Base-by-base conservation (phyloP, 2,888 invertebrate species). In the Protonemura montana region DNA sequence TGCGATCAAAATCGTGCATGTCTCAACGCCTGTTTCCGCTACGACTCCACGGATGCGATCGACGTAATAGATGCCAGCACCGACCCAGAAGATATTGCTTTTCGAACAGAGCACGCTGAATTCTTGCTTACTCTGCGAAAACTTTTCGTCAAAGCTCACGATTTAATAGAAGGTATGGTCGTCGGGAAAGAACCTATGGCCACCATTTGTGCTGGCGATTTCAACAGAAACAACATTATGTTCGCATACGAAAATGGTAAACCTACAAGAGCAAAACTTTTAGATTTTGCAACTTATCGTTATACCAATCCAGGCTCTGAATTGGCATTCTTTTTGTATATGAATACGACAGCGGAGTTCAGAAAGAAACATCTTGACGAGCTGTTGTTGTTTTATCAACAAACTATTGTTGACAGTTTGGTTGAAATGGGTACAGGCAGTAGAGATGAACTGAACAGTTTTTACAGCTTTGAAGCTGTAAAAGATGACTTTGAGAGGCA, bases 181-280 rank as follows among this genome's bases (percentile, higher is more conserved):
- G 26, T 41, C 0, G 85, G 76, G 0, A 83, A 87, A 0, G 87
- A 89, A 76, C 88, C 89, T 0, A 35, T 82, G 0, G 86, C 86
- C 29, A 91, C 91, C 0, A 86, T 91, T 0, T 91, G 91, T 80
- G 91, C 91, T 82, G 91, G 91, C 0, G 91, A 91, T 88, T 88
- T 91, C 76, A 91, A 91, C 90, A 89, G 91, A 2, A 91, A 91
- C 88, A 91, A 91, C 88, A 89, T 91, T 35, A 86, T 91, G n/a
- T 91, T 90, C 87, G 90, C 90, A 76, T 91, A 91, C 87, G 89
- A 89, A 0, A 87, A 89, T 2, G 89, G 88, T 7, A 81, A 29
- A 10, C 89, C 89, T 0, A 77, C 82, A 1, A 87, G 86, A 35
- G 82, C 88, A 13, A 82, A 87, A 5, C 78, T 88, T 77, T 86